phyloP scores from a whole-genome alignment of 2,888 invertebrate species.

The Meteorus cinctellus region DNA sequence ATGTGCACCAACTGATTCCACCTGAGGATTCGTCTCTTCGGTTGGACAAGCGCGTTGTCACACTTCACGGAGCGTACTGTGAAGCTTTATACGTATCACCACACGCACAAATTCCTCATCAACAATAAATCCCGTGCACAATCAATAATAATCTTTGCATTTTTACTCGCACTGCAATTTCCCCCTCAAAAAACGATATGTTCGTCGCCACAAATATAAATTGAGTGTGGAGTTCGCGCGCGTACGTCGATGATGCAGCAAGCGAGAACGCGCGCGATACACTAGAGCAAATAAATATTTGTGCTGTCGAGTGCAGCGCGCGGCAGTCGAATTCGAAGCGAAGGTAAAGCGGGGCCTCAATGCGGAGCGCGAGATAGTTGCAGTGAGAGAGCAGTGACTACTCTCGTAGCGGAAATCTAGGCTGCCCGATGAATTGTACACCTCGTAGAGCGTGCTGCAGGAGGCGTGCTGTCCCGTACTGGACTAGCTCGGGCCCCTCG shows the following conservation, averaged over 20 bases:
- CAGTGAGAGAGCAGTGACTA: conserved; percentile 40
- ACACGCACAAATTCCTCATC: background rate
- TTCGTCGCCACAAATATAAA: no score
- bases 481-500: conserved; percentile 72
- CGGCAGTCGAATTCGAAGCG: conserved; percentile 23
- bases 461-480: conserved; percentile 73
- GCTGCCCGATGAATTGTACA: conserved; percentile 56
- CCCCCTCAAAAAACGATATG: background rate
- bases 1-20: conserved; percentile 52
- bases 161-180: background rate
- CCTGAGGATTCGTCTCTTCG: conserved; percentile 51
- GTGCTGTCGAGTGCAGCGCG: conserved; percentile 18
- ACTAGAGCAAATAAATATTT: background rate
- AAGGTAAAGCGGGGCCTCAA: conserved; percentile 22
- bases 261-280: conserved; percentile 27
- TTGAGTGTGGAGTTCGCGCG: background rate
- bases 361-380: conserved; percentile 35
- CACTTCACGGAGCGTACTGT: conserved; percentile 56
- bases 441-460: conserved; percentile 72
- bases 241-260: background rate
- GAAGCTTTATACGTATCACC: conserved; percentile 35
- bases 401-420: conserved; percentile 53
- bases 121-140: background rate
- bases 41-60: conserved; percentile 48
- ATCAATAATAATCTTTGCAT: background rate